Percentiles rank a stretch among this genome's conserved stretches.
These are phyloP conservation scores for Campylorhamphus procurvoides DNA, from an alignment of 2,113 vertebrate species.

Conservation along the genomic window DNA sequence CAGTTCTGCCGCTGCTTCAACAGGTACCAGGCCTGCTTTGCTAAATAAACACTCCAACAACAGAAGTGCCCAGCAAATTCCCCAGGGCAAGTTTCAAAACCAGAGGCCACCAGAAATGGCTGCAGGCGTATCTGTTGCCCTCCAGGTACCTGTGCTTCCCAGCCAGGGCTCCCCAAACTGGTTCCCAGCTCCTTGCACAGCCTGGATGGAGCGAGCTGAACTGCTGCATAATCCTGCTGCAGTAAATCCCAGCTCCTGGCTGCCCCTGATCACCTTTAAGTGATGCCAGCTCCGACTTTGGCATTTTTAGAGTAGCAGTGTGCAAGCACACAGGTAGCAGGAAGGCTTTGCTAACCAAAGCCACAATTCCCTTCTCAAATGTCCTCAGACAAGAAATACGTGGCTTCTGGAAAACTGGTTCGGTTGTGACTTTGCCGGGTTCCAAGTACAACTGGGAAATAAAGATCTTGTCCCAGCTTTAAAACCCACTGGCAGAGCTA, in stretches of 20 bases:
- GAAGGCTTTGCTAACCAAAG: neutral
- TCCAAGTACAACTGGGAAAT: neutral
- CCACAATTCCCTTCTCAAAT: neutral
- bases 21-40: neutral
- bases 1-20: neutral
- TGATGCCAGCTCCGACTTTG: neutral
- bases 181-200: neutral
- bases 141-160: neutral
- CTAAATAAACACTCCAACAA: neutral
- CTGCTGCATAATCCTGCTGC: neutral
- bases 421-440: neutral
- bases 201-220: neutral
- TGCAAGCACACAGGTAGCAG: fast-evolving
- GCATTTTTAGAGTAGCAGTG: neutral
- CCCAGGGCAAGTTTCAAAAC: neutral
- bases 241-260: neutral
- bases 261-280: neutral
- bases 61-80: neutral
- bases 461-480: neutral
- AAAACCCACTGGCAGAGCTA: neutral
- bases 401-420: neutral
- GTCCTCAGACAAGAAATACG: neutral
- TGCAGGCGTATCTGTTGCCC: neutral
- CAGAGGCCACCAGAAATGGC: neutral
- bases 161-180: neutral